These are phyloP conservation scores for Pterostichus niger DNA, from an alignment of 2,888 invertebrate genomes.

Conservation along the genomic window DNA sequence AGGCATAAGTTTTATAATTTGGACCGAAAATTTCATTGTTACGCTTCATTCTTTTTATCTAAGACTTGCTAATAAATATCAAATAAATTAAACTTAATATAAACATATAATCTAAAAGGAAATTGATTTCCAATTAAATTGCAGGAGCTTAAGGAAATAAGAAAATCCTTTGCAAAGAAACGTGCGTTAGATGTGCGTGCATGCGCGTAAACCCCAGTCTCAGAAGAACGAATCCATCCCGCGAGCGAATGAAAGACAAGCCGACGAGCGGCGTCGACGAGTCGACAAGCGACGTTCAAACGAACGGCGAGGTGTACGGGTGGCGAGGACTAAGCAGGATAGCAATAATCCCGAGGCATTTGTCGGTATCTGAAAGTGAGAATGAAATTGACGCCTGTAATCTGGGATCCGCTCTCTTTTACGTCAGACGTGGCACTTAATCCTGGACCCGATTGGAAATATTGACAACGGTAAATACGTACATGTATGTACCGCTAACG, in stretches of 20 bases:
- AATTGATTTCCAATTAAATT: constrained; percentile 51
- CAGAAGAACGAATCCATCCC: constrained; percentile 18
- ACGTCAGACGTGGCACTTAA: constrained; percentile 49
- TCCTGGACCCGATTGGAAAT: constrained; percentile 45
- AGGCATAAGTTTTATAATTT: too few species aligned
- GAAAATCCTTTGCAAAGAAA: neutral
- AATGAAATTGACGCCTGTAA: constrained; percentile 71
- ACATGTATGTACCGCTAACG: constrained; percentile 34
- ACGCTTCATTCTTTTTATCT: too few species aligned
- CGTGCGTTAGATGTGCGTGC: neutral
- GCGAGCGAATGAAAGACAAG: constrained; percentile 44
- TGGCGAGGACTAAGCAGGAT: constrained; percentile 20
- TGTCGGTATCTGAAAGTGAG: constrained; percentile 70
- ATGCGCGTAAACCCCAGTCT: constrained; percentile 11
- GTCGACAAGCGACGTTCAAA: constrained; percentile 17
- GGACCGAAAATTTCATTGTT: too few species aligned
- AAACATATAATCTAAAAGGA: neutral
- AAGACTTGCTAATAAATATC: neutral
- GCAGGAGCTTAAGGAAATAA: constrained; percentile 29
- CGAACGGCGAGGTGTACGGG: neutral
- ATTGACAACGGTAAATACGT: constrained; percentile 54
- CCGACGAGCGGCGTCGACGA: neutral
- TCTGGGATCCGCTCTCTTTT: constrained; percentile 67
- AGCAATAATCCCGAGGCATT: constrained; percentile 59
- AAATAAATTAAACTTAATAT: neutral